A percentile compares a stretch with the other conserved stretches of the same genome.
Evolutionary conservation across 2,113 vertebrate genomes (phyloP).

Genomic region (Corvus hawaiiensis): DNA sequence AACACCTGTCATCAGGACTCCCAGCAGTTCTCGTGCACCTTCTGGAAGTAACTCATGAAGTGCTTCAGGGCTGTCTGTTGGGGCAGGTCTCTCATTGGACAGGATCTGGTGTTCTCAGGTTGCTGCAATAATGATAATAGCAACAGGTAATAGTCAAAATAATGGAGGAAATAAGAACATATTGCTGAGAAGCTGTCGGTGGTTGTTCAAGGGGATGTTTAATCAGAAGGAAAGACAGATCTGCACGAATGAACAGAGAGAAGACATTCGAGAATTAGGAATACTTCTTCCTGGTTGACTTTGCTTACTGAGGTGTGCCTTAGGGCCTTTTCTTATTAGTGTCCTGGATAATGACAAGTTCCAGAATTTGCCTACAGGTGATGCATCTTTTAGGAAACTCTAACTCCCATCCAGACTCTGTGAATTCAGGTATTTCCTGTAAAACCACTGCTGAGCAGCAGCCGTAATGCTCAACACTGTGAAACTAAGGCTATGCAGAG

Average conservation of each 20-base stretch:
- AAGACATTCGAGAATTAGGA: background rate
- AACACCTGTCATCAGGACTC: background rate
- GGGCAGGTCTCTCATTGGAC: fast-evolving
- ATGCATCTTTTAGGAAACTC: background rate
- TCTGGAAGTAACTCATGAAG: fast-evolving
- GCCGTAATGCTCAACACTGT: fast-evolving
- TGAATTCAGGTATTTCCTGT: background rate
- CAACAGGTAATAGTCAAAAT: background rate
- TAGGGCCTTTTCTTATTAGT: background rate
- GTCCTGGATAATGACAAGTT: background rate
- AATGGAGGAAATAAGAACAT: background rate
- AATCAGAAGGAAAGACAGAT: background rate
- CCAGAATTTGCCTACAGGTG: background rate
- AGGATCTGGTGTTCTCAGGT: fast-evolving
- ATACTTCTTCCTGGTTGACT: background rate
- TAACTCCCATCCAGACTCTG: background rate
- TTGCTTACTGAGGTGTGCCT: background rate
- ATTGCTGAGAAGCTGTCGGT: fast-evolving
- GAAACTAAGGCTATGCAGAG: fast-evolving
- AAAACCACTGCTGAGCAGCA: background rate
- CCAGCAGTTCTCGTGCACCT: background rate
- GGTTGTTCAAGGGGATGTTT: background rate
- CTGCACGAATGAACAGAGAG: background rate
- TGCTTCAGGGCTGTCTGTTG: fast-evolving
- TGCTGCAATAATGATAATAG: background rate